Percentiles rank a stretch among this genome's conserved stretches.
Conservation (phyloP, 2,113 vertebrate species). For the Notothenia coriiceps region DNA sequence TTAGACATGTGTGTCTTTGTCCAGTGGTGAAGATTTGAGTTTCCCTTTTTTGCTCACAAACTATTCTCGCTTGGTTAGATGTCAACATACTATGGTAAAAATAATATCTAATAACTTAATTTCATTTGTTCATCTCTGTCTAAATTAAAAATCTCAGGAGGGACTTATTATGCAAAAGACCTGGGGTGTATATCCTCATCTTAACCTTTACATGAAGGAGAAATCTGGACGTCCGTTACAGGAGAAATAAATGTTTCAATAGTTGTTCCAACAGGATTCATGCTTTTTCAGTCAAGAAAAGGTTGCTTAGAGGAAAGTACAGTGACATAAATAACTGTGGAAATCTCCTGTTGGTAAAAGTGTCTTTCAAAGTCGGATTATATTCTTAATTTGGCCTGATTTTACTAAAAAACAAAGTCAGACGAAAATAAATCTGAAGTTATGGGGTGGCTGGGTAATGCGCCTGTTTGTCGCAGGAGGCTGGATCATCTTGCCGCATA, state of each 20-base stretch:
- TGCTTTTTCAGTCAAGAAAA: background rate
- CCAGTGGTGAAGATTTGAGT: background rate
- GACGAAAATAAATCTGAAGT: background rate
- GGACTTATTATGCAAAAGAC: background rate
- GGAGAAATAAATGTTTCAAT: background rate
- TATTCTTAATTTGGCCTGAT: background rate
- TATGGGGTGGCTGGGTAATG: background rate
- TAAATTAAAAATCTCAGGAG: conserved; percentile 15
- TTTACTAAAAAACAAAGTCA: background rate
- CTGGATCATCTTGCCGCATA: background rate
- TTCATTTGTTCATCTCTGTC: background rate
- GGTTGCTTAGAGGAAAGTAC: background rate
- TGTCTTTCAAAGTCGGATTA: conserved; percentile 1
- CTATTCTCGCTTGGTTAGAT: background rate
- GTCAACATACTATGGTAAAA: conserved; percentile 1
- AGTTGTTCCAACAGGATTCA: background rate
- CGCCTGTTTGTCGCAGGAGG: background rate
- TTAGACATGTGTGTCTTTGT: conserved; percentile 1
- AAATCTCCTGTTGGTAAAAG: background rate
- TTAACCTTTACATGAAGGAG: background rate
- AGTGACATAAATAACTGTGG: conserved; percentile 3
- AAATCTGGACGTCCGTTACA: background rate
- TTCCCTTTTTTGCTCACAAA: conserved; percentile 35
- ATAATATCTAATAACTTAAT: background rate
- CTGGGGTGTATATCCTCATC: background rate